phyloP scores from a whole-genome alignment of 2,797 vertebrate species.

The Crenuchus spilurus region DNA sequence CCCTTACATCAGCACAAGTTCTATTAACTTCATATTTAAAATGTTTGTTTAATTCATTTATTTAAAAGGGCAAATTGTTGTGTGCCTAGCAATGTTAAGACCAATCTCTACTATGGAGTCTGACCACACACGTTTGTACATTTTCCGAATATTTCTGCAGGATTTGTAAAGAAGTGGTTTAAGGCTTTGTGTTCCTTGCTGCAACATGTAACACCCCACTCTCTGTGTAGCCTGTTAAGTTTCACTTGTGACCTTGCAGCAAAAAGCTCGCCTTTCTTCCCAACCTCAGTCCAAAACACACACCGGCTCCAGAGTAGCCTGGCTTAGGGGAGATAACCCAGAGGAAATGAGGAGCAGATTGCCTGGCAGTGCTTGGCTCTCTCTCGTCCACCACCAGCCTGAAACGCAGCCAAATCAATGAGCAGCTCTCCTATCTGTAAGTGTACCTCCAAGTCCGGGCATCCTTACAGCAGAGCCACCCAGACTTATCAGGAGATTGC shows the following conservation, averaged over 20 bases:
- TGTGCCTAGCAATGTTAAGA: too few relatives aligned
- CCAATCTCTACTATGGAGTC: too few relatives aligned
- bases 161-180: neutral
- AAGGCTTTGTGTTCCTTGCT: neutral
- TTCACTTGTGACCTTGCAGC: constrained; percentile 10
- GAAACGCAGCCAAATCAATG: constrained; percentile 31
- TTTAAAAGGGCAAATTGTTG: too few relatives aligned
- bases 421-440: constrained; percentile 22
- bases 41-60: too few relatives aligned
- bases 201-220: neutral
- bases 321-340: constrained; percentile 38
- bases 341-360: constrained; percentile 38
- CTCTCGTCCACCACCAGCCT: constrained; percentile 15
- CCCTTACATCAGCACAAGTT: too few relatives aligned
- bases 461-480: neutral
- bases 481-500: neutral
- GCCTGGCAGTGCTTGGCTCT: constrained; percentile 12
- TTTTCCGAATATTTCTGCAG: too few relatives aligned
- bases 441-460: constrained; percentile 4
- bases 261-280: neutral
- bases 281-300: neutral
- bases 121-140: too few relatives aligned
- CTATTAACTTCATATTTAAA: too few relatives aligned
- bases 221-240: neutral
- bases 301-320: neutral